These are phyloP conservation scores for Drosophila villosipedis DNA, from an alignment of 2,888 invertebrate genomes.

Conservation along the genomic window DNA sequence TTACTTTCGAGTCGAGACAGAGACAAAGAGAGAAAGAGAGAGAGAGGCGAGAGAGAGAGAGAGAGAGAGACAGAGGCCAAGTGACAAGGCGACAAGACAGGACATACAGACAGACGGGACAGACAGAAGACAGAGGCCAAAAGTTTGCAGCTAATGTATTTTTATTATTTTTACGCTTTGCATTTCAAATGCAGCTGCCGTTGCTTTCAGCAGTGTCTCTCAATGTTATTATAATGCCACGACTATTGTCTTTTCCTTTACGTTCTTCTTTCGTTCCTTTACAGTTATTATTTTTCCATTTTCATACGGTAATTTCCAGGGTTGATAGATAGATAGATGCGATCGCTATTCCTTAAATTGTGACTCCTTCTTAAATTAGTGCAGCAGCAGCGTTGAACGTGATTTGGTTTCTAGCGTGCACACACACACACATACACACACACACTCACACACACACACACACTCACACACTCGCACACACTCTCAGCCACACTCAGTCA, in stretches of 20 bases:
- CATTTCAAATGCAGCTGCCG: conserved; percentile 72
- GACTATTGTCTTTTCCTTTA: conserved; percentile 45
- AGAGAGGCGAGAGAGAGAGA: background rate
- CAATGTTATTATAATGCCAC: conserved; percentile 55
- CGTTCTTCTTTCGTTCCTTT: background rate
- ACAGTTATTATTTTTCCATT: conserved; percentile 39
- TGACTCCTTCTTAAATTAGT: conserved; percentile 61
- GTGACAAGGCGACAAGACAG: background rate
- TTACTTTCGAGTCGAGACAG: conserved; percentile 42
- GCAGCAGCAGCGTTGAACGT: conserved; percentile 49
- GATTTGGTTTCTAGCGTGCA: conserved; percentile 55
- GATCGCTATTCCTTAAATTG: conserved; percentile 35
- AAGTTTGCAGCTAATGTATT: conserved; percentile 77
- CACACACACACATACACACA: conserved; percentile 1
- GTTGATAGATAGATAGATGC: conserved; percentile 15
- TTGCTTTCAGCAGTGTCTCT: conserved; percentile 56
- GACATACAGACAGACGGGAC: background rate
- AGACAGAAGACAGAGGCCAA: conserved; percentile 19
- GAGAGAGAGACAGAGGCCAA: background rate
- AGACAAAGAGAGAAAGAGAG: background rate
- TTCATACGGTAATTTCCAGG: conserved; percentile 28
- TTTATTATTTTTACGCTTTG: conserved; percentile 78
- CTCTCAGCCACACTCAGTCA: background rate
- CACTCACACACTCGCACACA: background rate
- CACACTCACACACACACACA: background rate